Evolutionary conservation across 2,113 vertebrate genomes (phyloP).

Genomic region (Tursiops truncatus): DNA sequence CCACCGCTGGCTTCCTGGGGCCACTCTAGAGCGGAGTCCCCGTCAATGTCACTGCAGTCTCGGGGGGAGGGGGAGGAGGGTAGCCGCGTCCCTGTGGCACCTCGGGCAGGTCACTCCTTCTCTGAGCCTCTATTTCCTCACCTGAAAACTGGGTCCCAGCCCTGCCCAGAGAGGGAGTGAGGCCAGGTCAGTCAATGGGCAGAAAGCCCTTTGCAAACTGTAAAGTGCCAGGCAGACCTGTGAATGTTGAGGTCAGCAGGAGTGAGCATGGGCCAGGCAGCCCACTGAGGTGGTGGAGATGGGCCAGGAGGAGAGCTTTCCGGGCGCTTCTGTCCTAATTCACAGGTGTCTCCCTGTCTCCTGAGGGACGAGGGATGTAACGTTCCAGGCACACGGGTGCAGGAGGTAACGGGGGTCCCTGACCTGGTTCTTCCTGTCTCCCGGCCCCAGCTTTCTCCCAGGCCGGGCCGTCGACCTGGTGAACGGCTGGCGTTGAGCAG

Average conservation of each 20-base stretch:
- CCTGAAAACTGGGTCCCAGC: neutral
- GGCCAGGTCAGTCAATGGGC: neutral
- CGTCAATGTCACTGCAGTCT: fast-evolving
- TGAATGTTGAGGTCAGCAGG: too few relatives aligned
- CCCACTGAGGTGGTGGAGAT: fast-evolving
- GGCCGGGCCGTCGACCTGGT: fast-evolving
- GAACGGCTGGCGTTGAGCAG: too few relatives aligned
- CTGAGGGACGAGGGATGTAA: fast-evolving
- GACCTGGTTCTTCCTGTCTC: fast-evolving
- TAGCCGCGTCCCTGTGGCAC: fast-evolving
- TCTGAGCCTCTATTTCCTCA: neutral
- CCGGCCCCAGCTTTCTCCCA: fast-evolving
- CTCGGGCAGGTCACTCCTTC: neutral
- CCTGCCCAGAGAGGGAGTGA: neutral
- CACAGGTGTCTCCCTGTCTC: neutral
- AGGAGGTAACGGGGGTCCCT: fast-evolving
- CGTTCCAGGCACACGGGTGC: neutral
- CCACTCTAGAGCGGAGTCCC: neutral
- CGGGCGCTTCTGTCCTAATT: fast-evolving
- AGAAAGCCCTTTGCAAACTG: neutral
- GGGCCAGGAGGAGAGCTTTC: fast-evolving
- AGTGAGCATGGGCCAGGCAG: fast-evolving
- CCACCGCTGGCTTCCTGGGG: neutral
- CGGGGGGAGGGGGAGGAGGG: fast-evolving
- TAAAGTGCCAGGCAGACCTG: neutral